Base-by-base conservation (phyloP, 2,888 invertebrate genomes). In the Parelbella ahira region DNA sequence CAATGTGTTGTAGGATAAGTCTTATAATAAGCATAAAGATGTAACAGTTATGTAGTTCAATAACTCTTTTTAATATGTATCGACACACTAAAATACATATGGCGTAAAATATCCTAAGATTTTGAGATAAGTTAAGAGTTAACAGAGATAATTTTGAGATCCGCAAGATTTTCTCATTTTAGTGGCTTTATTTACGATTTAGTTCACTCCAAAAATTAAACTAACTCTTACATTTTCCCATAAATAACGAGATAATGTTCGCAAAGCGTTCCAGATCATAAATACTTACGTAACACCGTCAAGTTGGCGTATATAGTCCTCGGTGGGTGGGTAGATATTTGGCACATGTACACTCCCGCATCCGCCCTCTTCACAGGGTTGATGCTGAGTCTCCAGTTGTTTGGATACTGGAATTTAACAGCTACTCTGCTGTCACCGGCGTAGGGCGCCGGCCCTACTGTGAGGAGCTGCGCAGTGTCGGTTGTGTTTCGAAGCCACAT, bases 261-360 rank as follows among this genome's bases (percentile, higher is more conserved):
- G 34, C 34, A 29, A 41, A 34, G 21, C 42, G 42, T 42, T 42
- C 42, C 42, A 42, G 42, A 42, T 42, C 42, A 42, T 42, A 42
- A 42, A 30, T 48, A 82, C 88, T 90, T 89, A 94, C 94, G 92
- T 67, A 93, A 83, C 56, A 94, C 91, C 52, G 92, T 93, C 54
- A 94, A 88, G 67, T 93, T 93, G 47, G 93, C 91, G 61, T 92
- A 90, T 63, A 93, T 91, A 54, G 93, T 93, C 56, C 92, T 90
- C 11, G 94, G 93, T 10, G 94, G 94, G 79, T 94, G 93, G 27
- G 93, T 94, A 42, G 93, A 93, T 67, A 94, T 92, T 90, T 94
- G 93, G 78, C 94, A 94, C 89, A 93, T 92, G 67, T 94, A 94
- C 42, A 91, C 81, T 10, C 94, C 94, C 27, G 91, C 91, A 63